phyloP scores from a whole-genome alignment of 1,140 invertebrate genomes.

The Asbolus verrucosus region DNA sequence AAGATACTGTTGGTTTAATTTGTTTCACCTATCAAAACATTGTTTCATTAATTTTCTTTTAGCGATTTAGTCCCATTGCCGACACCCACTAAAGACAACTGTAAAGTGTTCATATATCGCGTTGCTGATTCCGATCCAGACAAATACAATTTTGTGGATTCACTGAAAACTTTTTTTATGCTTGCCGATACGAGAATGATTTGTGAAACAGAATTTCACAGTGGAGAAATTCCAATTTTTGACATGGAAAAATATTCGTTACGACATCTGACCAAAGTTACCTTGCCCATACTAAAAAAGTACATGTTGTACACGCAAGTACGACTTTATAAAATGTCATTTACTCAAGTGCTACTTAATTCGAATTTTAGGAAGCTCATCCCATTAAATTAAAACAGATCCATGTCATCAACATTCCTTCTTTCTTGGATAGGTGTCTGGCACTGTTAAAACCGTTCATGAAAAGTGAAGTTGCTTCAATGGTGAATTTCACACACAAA shows the following conservation, averaged over 20 bases:
- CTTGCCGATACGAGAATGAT: constrained; percentile 74
- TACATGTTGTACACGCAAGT: constrained; percentile 77
- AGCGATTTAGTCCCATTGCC: constrained; percentile 74
- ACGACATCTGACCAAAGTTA: constrained; percentile 73
- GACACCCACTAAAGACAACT: constrained; percentile 59
- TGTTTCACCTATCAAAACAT: constrained; percentile 1
- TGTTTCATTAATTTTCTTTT: constrained; percentile 57
- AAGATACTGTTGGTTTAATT: constrained; percentile 68
- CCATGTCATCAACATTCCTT: constrained; percentile 76
- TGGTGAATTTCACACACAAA: constrained; percentile 65
- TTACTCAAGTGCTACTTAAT: neutral
- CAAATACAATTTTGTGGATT: constrained; percentile 75
- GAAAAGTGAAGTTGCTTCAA: constrained; percentile 72
- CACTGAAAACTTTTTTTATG: constrained; percentile 78
- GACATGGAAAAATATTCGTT: constrained; percentile 74
- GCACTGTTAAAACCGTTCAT: constrained; percentile 74
- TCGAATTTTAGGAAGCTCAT: constrained; percentile 78
- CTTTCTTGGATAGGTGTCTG: constrained; percentile 73
- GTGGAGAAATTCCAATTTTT: constrained; percentile 78
- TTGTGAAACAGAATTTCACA: constrained; percentile 67
- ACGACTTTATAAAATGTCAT: constrained; percentile 1
- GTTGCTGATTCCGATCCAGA: constrained; percentile 72
- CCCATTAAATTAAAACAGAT: constrained; percentile 80
- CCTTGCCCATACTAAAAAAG: constrained; percentile 72
- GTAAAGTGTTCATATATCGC: constrained; percentile 69